Evolutionary conservation across 2,888 invertebrate genomes (phyloP).

Genomic region (Acanthosepion lycidas): DNA sequence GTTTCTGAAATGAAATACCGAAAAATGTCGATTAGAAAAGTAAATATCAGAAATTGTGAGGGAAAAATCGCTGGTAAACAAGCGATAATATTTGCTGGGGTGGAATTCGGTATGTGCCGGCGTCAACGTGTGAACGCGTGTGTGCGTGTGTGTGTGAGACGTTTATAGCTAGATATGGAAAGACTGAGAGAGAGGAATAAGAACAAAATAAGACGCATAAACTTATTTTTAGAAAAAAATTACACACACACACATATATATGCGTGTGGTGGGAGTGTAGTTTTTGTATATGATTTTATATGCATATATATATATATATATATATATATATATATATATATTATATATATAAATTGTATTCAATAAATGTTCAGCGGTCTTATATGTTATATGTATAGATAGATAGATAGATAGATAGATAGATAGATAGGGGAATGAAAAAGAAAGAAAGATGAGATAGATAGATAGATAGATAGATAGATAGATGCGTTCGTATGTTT

Average conservation of each 20-base stretch:
- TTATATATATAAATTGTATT: too few relatives aligned
- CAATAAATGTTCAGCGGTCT: too few relatives aligned
- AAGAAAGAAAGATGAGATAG: too few relatives aligned
- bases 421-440: too few relatives aligned
- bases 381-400: too few relatives aligned
- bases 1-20: conserved; percentile 33
- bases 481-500: too few relatives aligned
- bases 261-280: not conserved
- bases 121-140: not conserved
- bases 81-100: not conserved
- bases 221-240: not conserved
- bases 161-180: not conserved
- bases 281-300: too few relatives aligned
- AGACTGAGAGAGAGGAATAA: not conserved
- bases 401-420: too few relatives aligned
- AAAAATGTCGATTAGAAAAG: conserved; percentile 22
- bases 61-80: not conserved
- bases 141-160: not conserved
- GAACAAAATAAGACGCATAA: not conserved
- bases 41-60: not conserved
- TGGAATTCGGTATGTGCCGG: not conserved
- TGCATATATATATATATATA: too few relatives aligned
- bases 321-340: too few relatives aligned
- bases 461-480: too few relatives aligned
- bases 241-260: not conserved